A percentile compares a stretch with the other conserved stretches of the same genome.
These are phyloP conservation scores for Nemotelus nigrinus DNA, from an alignment of 2,888 invertebrate genomes.

Conservation along the genomic window DNA sequence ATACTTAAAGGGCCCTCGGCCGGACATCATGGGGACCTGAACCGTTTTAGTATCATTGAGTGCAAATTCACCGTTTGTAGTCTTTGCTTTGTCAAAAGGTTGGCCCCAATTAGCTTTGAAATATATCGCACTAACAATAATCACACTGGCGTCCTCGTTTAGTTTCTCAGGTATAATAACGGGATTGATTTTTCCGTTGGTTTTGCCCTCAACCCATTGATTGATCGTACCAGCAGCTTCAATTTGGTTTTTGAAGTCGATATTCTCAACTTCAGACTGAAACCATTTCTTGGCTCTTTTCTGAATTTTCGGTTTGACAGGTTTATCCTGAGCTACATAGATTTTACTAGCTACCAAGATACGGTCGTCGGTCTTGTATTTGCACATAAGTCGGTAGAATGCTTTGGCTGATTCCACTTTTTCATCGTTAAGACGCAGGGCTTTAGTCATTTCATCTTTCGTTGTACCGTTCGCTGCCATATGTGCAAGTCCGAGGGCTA, in stretches of 20 bases:
- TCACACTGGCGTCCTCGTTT: constrained; percentile 68
- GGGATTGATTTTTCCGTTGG: constrained; percentile 80
- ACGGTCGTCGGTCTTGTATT: constrained; percentile 56
- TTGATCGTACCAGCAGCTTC: constrained; percentile 73
- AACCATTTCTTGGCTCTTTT: constrained; percentile 70
- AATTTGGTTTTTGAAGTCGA: constrained; percentile 69
- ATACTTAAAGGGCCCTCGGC: constrained; percentile 63
- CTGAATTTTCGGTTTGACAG: constrained; percentile 67
- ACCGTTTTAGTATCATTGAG: constrained; percentile 65
- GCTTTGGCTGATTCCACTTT: constrained; percentile 27
- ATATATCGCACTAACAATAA: constrained; percentile 82
- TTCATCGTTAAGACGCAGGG: constrained; percentile 66
- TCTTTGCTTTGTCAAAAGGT: background rate
- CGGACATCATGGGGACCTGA: constrained; percentile 75
- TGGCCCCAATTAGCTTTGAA: constrained; percentile 73
- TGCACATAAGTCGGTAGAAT: constrained; percentile 38
- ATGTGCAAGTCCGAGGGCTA: constrained; percentile 73
- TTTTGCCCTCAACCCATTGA: constrained; percentile 78
- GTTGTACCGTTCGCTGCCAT: constrained; percentile 73
- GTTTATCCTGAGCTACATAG: constrained; percentile 69
- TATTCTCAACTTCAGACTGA: constrained; percentile 69
- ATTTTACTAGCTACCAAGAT: constrained; percentile 72
- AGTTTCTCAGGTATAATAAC: constrained; percentile 71
- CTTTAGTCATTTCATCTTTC: constrained; percentile 67
- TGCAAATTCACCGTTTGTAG: constrained; percentile 58